Evolutionary conservation across 2,797 vertebrate species (phyloP).

Genomic region (Xenentodon cancila): DNA sequence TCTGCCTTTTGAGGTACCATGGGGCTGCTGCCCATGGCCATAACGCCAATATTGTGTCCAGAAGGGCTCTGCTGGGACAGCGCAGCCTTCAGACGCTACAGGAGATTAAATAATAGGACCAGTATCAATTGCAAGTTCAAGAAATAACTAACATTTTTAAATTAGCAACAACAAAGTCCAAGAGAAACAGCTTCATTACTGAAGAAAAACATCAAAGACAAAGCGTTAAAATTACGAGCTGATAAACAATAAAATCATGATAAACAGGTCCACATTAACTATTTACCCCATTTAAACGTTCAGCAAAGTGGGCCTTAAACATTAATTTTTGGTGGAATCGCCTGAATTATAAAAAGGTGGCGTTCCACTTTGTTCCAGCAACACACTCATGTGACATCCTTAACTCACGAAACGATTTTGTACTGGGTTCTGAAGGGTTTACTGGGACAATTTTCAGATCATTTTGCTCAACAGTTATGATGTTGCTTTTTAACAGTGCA

Average conservation of each 20-base stretch:
- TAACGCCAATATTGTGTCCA: conserved; percentile 84
- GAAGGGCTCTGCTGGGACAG: conserved; percentile 89
- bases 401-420: conserved; percentile 15
- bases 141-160: neutral
- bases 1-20: conserved; percentile 92
- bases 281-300: neutral
- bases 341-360: neutral
- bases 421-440: conserved; percentile 22
- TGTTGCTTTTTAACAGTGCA: conserved; percentile 4
- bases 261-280: neutral
- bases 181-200: neutral
- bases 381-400: conserved; percentile 46
- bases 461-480: conserved; percentile 5
- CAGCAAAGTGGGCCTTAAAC: neutral
- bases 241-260: neutral
- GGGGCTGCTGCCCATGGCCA: conserved; percentile 87
- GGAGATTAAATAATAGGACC: conserved; percentile 19
- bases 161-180: neutral
- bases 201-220: neutral
- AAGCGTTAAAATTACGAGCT: neutral
- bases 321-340: conserved; percentile 20
- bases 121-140: conserved; percentile 19
- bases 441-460: conserved; percentile 10
- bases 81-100: conserved; percentile 93
- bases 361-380: conserved; percentile 29